A percentile compares a stretch with the other conserved stretches of the same genome.
Conservation (phyloP, 1,140 invertebrate species). For the Saxidomus purpurata region DNA sequence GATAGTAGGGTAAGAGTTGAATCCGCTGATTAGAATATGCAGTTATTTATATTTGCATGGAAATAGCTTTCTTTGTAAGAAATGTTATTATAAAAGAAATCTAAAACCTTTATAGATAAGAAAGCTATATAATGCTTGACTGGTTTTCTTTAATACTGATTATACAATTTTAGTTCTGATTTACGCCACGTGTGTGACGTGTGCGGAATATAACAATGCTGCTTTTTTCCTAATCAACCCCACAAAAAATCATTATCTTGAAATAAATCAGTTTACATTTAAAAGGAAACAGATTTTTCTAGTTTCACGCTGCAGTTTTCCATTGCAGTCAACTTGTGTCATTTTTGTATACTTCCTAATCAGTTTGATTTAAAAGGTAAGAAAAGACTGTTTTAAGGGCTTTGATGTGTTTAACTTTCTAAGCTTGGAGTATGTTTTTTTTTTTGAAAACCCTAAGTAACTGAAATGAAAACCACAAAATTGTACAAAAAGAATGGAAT, state of each 20-base stretch:
- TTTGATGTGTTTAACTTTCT: no score
- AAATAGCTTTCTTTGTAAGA: background rate
- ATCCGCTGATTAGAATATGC: background rate
- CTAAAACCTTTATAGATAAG: background rate
- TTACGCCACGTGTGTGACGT: background rate
- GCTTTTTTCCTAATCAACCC: background rate
- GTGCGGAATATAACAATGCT: background rate
- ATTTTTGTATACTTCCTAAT: no score
- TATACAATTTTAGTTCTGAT: background rate
- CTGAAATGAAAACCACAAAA: no score
- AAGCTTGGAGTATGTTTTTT: no score
- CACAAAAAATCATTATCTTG: background rate
- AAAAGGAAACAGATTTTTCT: background rate
- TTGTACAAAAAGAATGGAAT: no score
- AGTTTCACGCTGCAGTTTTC: no score
- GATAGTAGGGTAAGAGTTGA: no score
- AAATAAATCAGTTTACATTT: background rate
- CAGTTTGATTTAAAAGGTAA: no score
- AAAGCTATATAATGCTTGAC: background rate
- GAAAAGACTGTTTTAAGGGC: no score
- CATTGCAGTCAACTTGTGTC: no score
- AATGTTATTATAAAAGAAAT: background rate
- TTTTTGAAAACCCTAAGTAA: no score
- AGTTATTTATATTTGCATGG: background rate
- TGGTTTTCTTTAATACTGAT: background rate